Base-by-base conservation (phyloP, 2,113 vertebrate species). In the Chrysochloris asiatica region DNA sequence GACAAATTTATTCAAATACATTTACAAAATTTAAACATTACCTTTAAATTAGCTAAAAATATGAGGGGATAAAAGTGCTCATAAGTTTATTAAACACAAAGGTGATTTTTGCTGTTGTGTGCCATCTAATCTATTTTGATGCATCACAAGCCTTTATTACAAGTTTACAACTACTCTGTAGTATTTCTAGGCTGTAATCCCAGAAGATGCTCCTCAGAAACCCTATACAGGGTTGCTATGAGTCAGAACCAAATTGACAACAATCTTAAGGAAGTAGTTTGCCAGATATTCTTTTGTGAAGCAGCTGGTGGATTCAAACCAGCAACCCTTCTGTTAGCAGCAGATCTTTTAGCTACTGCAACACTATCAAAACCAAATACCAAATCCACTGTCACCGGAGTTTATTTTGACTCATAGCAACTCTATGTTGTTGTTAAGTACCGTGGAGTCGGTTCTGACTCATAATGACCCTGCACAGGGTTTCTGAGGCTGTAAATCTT, bases 1-100 rank as follows among this genome's bases (percentile, higher is more conserved):
- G 41, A 41, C 61, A 95, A 93, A 54, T 86, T 24, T 45, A 54
- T 59, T 80, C 65, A 9, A 85, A 83, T 88, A 94, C 3, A 45
- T 87, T 89, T 79, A 91, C 52, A 50, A 78, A 77, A 87, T 84
- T 50, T 45, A 95, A 75, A 24, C 16, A 48, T 28, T 21, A 36
- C 26, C 38, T 93, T 81, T 75, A 16, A 76, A 85, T 47, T 77
- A 45, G 43, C 22, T 67, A 83, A 88, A 91, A 86, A 14, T 81
- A 48, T 56, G 48, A 93, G 45, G 10, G 50, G 36, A 90, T 75
- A 83, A 94, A 96, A 84, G 33, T 90, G 88, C 80, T 75, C 26
- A 86, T 54, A 75, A 69, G 65, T 52, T 50, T 80, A 48, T 36
- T 48, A 28, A 67, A 69, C 33, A 14, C 28, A 76, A 95, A 94